A percentile compares a stretch with the other conserved stretches of the same genome.
Evolutionary conservation across 2,113 vertebrate genomes (phyloP).

Genomic region (Phylloscopus trochiloides): DNA sequence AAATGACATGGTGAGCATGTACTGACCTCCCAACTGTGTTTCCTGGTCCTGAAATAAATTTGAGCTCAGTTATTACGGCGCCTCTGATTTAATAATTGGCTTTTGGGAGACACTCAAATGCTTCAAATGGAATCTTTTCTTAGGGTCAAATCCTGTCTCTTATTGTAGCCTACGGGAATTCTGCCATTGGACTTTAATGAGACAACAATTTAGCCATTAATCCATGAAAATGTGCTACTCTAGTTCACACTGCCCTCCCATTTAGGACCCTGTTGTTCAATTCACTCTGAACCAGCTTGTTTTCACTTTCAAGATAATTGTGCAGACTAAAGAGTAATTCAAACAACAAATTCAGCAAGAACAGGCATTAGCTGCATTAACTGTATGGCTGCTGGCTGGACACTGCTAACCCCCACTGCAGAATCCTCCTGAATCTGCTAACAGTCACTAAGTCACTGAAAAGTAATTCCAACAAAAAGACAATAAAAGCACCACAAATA

Average conservation of each 20-base stretch:
- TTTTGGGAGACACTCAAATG: constrained; percentile 42
- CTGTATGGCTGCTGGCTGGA: neutral
- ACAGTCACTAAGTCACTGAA: neutral
- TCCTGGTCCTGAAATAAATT: constrained; percentile 50
- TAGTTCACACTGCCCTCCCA: constrained; percentile 19
- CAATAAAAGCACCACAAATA: neutral
- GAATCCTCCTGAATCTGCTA: neutral
- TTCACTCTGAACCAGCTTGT: constrained; percentile 28
- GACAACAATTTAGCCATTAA: constrained; percentile 51
- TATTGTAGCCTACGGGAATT: neutral
- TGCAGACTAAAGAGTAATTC: neutral
- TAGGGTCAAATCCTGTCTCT: neutral
- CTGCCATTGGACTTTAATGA: constrained; percentile 6
- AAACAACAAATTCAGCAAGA: neutral
- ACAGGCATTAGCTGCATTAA: constrained; percentile 8
- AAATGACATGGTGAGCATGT: neutral
- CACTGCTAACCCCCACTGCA: neutral
- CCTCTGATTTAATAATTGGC: constrained; percentile 34
- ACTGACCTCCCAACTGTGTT: neutral
- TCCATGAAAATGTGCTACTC: constrained; percentile 43
- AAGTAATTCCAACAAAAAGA: neutral
- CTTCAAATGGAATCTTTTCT: constrained; percentile 20
- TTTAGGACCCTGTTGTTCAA: constrained; percentile 14
- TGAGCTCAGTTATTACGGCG: neutral
- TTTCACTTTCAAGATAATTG: constrained; percentile 40